Percentiles rank a stretch among this genome's conserved stretches.
Conservation (phyloP, 2,797 vertebrate genomes). For the Helicolenus hilgendorfi region DNA sequence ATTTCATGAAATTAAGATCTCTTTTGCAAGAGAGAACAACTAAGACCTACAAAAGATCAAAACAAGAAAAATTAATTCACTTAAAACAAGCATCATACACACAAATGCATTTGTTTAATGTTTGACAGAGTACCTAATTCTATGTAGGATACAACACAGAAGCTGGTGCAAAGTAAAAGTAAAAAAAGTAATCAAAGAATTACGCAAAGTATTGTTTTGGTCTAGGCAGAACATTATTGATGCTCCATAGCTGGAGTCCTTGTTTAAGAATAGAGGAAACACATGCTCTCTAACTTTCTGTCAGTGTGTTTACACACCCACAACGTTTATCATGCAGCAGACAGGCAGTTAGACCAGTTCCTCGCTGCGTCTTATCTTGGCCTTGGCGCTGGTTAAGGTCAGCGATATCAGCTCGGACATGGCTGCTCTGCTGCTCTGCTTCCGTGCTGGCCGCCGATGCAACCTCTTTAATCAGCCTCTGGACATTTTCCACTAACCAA, state of each 20-base stretch:
- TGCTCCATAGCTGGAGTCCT: not conserved
- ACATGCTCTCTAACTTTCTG: not conserved
- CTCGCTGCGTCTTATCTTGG: constrained; percentile 64
- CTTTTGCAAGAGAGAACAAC: not conserved
- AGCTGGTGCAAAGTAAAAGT: not conserved
- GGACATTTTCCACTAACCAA: not conserved
- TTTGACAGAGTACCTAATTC: not conserved
- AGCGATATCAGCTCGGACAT: constrained; percentile 64
- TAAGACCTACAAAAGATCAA: not conserved
- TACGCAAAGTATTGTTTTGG: not conserved
- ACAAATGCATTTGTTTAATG: not conserved
- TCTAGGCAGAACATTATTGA: not conserved
- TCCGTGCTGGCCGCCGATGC: not conserved
- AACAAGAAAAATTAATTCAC: not conserved
- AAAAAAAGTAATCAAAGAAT: not conserved
- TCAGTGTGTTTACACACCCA: constrained; percentile 68
- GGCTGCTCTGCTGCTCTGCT: constrained; percentile 6
- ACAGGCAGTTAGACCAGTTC: constrained; percentile 51
- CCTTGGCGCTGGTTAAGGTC: constrained; percentile 15
- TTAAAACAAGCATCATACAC: not conserved
- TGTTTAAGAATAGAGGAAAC: constrained; percentile 10
- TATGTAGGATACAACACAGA: not conserved
- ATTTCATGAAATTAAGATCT: not conserved
- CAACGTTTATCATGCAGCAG: constrained; percentile 71
- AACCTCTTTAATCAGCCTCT: not conserved